phyloP scores from a whole-genome alignment of 2,797 vertebrate species.

The Falco cherrug region DNA sequence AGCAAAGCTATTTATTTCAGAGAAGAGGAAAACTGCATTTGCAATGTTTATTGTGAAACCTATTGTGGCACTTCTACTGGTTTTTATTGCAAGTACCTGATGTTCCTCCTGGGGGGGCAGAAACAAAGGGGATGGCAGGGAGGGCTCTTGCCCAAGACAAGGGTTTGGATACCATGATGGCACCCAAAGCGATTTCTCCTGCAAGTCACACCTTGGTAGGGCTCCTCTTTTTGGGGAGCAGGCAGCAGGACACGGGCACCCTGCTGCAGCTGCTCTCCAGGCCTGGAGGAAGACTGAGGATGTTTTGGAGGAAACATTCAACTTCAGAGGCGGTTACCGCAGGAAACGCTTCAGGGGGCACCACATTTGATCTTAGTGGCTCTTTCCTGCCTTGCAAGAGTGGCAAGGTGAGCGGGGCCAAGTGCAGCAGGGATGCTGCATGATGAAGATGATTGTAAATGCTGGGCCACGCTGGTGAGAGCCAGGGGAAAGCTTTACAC shows the following conservation, averaged over 20 bases:
- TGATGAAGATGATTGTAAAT: not conserved
- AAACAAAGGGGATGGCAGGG: not conserved
- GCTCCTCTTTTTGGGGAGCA: not conserved
- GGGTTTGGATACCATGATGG: rapidly evolving
- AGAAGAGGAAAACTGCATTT: not conserved
- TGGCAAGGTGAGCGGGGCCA: not conserved
- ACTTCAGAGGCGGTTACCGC: not conserved
- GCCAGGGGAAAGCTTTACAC: not conserved
- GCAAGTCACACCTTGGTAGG: not conserved
- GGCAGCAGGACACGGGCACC: not conserved
- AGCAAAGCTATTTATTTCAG: not conserved
- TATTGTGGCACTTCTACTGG: rapidly evolving
- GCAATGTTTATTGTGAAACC: not conserved
- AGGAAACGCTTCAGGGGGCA: slow-evolving; percentile 37
- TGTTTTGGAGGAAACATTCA: slow-evolving; percentile 51
- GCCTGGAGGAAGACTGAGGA: not conserved
- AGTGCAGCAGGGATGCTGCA: not conserved
- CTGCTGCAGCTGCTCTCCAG: not conserved
- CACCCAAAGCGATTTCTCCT: not conserved
- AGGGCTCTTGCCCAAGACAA: not conserved
- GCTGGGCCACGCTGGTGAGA: not conserved
- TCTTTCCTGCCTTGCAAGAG: slow-evolving; percentile 56
- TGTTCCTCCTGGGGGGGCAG: not conserved
- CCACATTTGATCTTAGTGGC: not conserved
- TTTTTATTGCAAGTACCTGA: rapidly evolving